Evolutionary conservation across 2,113 vertebrate genomes (phyloP).

Genomic region (Anseranas semipalmata): DNA sequence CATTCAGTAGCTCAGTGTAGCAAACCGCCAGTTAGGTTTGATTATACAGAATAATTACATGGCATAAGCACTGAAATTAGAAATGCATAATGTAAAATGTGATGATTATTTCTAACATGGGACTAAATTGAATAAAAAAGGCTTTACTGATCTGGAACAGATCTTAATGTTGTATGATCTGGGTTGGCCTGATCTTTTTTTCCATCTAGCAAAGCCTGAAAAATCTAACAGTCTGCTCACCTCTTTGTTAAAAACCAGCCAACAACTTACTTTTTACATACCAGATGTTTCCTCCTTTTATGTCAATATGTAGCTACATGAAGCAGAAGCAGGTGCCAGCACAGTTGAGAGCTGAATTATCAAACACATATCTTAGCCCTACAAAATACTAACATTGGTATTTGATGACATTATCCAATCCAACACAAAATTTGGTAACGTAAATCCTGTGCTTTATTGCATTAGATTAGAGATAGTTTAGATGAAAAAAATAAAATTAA

Average conservation of each 20-base stretch:
- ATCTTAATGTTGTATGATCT: neutral
- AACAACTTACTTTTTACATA: constrained; percentile 24
- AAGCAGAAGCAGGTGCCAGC: constrained; percentile 19
- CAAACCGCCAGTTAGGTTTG: constrained; percentile 35
- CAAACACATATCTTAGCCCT: constrained; percentile 37
- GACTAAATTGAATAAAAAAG: constrained; percentile 50
- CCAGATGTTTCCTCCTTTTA: constrained; percentile 23
- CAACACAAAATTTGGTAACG: neutral
- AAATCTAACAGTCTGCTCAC: neutral
- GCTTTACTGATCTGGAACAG: constrained; percentile 7
- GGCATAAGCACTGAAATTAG: constrained; percentile 53
- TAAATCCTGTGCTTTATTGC: neutral
- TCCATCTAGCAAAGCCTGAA: neutral
- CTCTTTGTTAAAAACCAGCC: constrained; percentile 17
- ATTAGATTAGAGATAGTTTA: neutral
- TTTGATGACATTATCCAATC: constrained; percentile 32
- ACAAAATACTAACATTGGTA: neutral
- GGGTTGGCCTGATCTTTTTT: neutral
- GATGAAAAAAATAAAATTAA: neutral
- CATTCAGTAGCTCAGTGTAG: neutral
- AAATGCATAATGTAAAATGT: constrained; percentile 27
- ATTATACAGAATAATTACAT: constrained; percentile 60
- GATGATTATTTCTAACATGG: constrained; percentile 47
- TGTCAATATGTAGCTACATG: constrained; percentile 5
- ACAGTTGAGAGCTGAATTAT: constrained; percentile 32